A percentile compares a stretch with the other conserved stretches of the same genome.
Conservation (phyloP, 2,888 invertebrate species). For the Strigamia maritima region DNA sequence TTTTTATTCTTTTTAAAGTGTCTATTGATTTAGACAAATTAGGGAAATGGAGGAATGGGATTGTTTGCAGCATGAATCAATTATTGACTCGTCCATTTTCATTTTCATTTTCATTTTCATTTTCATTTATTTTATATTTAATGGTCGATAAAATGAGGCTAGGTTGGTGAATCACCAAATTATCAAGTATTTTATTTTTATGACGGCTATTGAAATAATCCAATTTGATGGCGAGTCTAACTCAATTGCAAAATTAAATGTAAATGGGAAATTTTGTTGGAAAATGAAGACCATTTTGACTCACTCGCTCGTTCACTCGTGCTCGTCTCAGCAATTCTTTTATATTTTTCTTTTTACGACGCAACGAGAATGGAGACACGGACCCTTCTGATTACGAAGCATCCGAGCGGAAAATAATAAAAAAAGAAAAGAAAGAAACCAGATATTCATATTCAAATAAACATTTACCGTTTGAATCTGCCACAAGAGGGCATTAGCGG, state of each 20-base stretch:
- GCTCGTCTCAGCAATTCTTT: slow-evolving; percentile 32
- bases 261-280: slow-evolving; percentile 20
- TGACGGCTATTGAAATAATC: slow-evolving; percentile 11
- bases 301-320: slow-evolving; percentile 10
- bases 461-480: too few relatives aligned
- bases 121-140: too few relatives aligned
- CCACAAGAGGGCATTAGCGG: too few relatives aligned
- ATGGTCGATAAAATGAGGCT: background rate
- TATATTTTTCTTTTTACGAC: slow-evolving; percentile 30
- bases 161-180: slow-evolving; percentile 31
- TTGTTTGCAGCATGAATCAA: slow-evolving; percentile 9
- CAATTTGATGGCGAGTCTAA: slow-evolving; percentile 31
- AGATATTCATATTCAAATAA: too few relatives aligned
- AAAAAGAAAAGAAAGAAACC: too few relatives aligned
- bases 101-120: too few relatives aligned
- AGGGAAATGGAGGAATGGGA: too few relatives aligned
- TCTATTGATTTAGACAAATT: background rate
- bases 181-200: slow-evolving; percentile 27
- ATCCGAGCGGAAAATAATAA: too few relatives aligned
- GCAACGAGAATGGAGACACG: slow-evolving; percentile 28
- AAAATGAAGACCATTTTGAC: background rate
- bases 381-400: too few relatives aligned
- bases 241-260: slow-evolving; percentile 28
- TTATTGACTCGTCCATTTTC: slow-evolving; percentile 26
- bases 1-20: slow-evolving; percentile 2